These are phyloP conservation scores for Galeruca laticollis DNA, from an alignment of 2,888 invertebrate species.

Conservation along the genomic window DNA sequence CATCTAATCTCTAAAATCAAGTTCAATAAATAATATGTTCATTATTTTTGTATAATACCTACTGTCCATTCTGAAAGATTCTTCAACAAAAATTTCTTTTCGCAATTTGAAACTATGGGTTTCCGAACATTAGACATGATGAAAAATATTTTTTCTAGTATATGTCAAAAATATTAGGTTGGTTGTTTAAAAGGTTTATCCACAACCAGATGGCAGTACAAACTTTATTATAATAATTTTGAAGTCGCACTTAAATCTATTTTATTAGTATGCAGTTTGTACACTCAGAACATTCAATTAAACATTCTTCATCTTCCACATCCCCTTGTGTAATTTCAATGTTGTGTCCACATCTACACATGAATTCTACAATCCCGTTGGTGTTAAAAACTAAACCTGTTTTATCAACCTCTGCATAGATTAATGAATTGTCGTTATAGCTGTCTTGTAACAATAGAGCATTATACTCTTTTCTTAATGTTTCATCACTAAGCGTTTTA, in stretches of 20 bases:
- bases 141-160: not conserved
- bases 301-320: conserved; percentile 64
- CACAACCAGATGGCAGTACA: not conserved
- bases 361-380: conserved; percentile 68
- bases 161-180: not conserved
- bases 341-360: conserved; percentile 79
- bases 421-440: conserved; percentile 70
- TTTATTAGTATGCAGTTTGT: conserved; percentile 76
- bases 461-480: conserved; percentile 75
- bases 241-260: conserved; percentile 36
- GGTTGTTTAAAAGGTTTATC: not conserved
- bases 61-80: conserved; percentile 76
- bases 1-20: conserved; percentile 77
- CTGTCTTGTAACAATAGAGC: conserved; percentile 71
- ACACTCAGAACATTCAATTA: conserved; percentile 80
- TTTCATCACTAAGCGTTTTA: conserved; percentile 74
- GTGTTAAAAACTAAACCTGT: conserved; percentile 66
- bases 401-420: conserved; percentile 72
- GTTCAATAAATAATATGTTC: not conserved
- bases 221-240: not conserved
- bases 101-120: conserved; percentile 75
- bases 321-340: conserved; percentile 68
- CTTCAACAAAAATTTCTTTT: conserved; percentile 77
- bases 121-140: conserved; percentile 74
- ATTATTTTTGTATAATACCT: conserved; percentile 53